phyloP scores from a whole-genome alignment of 2,113 vertebrate genomes.

The Sula dactylatra region DNA sequence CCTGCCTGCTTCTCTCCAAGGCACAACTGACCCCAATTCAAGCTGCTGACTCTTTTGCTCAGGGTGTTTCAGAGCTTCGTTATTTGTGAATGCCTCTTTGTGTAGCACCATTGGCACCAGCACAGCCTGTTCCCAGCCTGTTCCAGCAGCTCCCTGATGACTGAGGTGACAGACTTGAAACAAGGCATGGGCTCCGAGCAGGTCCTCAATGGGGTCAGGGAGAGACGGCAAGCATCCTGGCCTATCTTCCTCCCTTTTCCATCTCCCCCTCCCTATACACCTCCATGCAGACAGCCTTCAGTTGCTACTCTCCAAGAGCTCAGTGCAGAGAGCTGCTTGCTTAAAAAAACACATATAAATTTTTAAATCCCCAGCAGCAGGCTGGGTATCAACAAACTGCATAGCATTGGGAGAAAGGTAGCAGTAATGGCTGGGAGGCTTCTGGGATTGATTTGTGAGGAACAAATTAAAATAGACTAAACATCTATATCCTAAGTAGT shows the following conservation, averaged over 20 bases:
- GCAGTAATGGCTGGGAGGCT: not conserved
- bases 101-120: not conserved
- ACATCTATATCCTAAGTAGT: not conserved
- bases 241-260: not conserved
- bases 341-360: not conserved
- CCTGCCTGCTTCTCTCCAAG: not conserved
- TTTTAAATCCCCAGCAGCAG: not conserved
- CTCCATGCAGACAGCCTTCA: not conserved
- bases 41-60: constrained; percentile 36
- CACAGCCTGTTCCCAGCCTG: constrained; percentile 57
- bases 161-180: constrained; percentile 22
- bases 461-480: constrained; percentile 1
- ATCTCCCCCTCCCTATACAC: not conserved
- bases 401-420: not conserved
- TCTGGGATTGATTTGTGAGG: not conserved
- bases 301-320: not conserved
- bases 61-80: constrained; percentile 47
- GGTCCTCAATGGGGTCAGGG: constrained; percentile 4
- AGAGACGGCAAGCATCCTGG: not conserved
- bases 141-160: constrained; percentile 38
- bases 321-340: not conserved
- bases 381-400: not conserved
- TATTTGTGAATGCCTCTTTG: constrained; percentile 66
- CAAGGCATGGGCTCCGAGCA: not conserved
- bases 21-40: constrained; percentile 49